These are phyloP conservation scores for Periplaneta americana DNA, from an alignment of 1,140 invertebrate genomes.

Conservation along the genomic window DNA sequence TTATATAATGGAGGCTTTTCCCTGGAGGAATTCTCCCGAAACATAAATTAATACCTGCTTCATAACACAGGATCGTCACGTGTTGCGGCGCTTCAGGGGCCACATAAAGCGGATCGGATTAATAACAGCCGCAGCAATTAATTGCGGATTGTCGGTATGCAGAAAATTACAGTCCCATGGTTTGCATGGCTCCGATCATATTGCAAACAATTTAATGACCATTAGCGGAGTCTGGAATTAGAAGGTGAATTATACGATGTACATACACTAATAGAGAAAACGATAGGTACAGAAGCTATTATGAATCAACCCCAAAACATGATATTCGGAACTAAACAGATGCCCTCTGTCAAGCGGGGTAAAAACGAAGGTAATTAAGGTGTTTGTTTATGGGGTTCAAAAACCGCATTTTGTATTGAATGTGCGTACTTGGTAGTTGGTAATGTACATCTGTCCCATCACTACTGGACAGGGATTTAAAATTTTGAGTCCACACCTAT, in stretches of 20 bases:
- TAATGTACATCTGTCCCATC: no score
- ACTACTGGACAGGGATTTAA: no score
- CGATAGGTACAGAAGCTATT: not conserved
- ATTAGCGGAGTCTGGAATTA: not conserved
- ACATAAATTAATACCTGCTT: not conserved
- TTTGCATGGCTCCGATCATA: not conserved
- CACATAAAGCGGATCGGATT: not conserved
- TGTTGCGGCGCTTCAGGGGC: not conserved
- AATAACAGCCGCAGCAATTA: not conserved
- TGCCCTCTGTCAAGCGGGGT: not conserved
- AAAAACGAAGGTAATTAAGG: not conserved
- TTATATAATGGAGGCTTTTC: not conserved
- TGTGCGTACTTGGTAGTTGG: no score
- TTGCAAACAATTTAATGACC: not conserved
- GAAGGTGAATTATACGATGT: not conserved
- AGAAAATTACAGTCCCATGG: not conserved
- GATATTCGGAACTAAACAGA: not conserved
- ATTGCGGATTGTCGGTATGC: not conserved
- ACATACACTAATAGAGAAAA: not conserved
- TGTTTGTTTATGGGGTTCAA: no score
- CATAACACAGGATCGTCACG: not conserved
- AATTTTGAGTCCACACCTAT: no score
- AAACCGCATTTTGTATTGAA: no score
- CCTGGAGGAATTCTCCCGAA: not conserved
- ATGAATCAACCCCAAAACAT: not conserved